phyloP scores from a whole-genome alignment of 2,113 vertebrate species.

The Macroglossus sobrinus region DNA sequence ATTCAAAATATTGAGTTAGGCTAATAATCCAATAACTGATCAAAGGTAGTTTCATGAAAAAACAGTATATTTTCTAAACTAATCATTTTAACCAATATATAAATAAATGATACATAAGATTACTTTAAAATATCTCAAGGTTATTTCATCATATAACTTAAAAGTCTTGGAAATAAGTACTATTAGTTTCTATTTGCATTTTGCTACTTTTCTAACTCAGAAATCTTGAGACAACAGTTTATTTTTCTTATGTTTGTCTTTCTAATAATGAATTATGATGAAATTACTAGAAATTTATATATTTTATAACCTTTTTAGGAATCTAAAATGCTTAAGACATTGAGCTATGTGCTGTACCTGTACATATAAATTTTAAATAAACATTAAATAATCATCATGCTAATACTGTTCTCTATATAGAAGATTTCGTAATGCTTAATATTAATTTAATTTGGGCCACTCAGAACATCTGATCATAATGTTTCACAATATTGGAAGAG shows the following conservation, averaged over 20 bases:
- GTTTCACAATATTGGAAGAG: background rate
- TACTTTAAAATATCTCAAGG: background rate
- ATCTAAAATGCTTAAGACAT: background rate
- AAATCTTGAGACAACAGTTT: background rate
- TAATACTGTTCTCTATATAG: background rate
- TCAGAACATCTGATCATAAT: background rate
- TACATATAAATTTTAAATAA: background rate
- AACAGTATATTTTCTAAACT: background rate
- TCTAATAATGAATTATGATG: background rate
- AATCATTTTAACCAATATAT: background rate
- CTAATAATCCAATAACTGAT: background rate
- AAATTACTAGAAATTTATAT: background rate
- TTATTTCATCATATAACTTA: background rate
- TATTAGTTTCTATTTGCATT: background rate
- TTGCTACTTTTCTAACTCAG: background rate
- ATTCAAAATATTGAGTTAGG: background rate
- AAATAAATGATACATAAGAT: background rate
- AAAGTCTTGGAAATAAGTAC: background rate
- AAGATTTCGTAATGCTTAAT: background rate
- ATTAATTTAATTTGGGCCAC: background rate
- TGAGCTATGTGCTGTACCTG: background rate
- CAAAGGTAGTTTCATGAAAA: background rate
- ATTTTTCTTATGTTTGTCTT: background rate
- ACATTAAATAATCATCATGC: background rate
- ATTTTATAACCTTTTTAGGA: background rate